A percentile compares a stretch with the other conserved stretches of the same genome.
These are phyloP conservation scores for Schizaphis graminum DNA, from an alignment of 2,888 invertebrate genomes.

Conservation along the genomic window DNA sequence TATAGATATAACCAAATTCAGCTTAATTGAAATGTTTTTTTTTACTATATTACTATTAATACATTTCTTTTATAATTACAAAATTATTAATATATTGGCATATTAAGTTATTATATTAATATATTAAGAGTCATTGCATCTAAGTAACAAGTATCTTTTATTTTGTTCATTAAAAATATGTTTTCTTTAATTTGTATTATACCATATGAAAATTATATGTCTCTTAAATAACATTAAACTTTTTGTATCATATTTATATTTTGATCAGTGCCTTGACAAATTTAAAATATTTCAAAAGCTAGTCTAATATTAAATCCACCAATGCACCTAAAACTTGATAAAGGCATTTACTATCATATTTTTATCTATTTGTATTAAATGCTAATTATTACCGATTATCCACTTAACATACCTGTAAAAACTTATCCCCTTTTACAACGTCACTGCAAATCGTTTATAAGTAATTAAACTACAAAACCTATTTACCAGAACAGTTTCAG, in stretches of 20 bases:
- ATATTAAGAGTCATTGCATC: conserved; percentile 1
- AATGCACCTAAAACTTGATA: too few relatives aligned
- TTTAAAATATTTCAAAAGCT: too few relatives aligned
- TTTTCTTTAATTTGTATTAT: conserved; percentile 18
- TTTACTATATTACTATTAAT: conserved; percentile 18
- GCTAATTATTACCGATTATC: too few relatives aligned
- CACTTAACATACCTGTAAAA: too few relatives aligned
- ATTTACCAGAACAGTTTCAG: not conserved
- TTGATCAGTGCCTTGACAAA: not conserved
- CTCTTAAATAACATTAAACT: not conserved
- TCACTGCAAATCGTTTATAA: not conserved
- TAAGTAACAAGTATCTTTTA: not conserved
- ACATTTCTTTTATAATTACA: conserved; percentile 40
- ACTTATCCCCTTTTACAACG: too few relatives aligned
- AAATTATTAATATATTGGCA: conserved; percentile 23
- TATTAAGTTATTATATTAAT: conserved; percentile 12
- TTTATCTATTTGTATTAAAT: too few relatives aligned
- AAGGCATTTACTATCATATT: too few relatives aligned
- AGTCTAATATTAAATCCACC: too few relatives aligned
- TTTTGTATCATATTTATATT: not conserved
- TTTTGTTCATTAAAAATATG: not conserved
- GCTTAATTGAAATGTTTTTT: conserved; percentile 20
- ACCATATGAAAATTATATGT: conserved; percentile 12
- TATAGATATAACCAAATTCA: conserved; percentile 13
- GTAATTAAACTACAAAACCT: not conserved